Base-by-base conservation (phyloP, 2,888 invertebrate genomes). In the Conus canariensis region DNA sequence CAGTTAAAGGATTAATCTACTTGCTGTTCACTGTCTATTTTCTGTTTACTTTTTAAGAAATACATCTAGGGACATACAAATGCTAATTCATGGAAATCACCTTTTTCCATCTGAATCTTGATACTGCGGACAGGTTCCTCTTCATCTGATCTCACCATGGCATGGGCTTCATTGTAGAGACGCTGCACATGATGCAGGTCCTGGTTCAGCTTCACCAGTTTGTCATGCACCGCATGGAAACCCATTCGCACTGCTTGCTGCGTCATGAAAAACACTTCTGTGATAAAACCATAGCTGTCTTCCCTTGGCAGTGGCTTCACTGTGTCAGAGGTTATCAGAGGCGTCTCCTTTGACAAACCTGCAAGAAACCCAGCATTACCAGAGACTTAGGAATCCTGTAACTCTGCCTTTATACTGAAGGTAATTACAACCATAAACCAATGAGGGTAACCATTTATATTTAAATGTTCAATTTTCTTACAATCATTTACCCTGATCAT, bases 191-290 rank as follows among this genome's bases (percentile, higher is more conserved):
- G 97, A 70, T 97, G 97, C 94, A 98, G 95, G 90, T 97, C 97
- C 90, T 97, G 97, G 94, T 98, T 98, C 93, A 97, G 95, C 94
- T 96, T 96, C 56, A 96, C 92, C 88, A 97, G 95, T 93, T 97
- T 97, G 94, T 97, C 97, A 91, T 97, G 95, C 22, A 97, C 96
- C 64, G 95, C 95, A 90, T 96, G 96, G 92, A 96, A 96, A 0
- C 98, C 98, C 89, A 99, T 97, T 95, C 98, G 98, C 89, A 99
- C 97, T 88, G 98, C 97, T 94, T 98, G 98, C 95, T 99, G 99
- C 0, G 98, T 98, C 97, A 99, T 97, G 96, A 98, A 99, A 96
- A 99, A 99, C 94, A 98, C 98, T 96, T 99, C 98, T 0, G 98
- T 98, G 22, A 98, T 97, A 96, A 99, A 99, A 89, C 91, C 94